Base-by-base conservation (phyloP, 2,888 invertebrate genomes). In the Drosophila limbata region DNA sequence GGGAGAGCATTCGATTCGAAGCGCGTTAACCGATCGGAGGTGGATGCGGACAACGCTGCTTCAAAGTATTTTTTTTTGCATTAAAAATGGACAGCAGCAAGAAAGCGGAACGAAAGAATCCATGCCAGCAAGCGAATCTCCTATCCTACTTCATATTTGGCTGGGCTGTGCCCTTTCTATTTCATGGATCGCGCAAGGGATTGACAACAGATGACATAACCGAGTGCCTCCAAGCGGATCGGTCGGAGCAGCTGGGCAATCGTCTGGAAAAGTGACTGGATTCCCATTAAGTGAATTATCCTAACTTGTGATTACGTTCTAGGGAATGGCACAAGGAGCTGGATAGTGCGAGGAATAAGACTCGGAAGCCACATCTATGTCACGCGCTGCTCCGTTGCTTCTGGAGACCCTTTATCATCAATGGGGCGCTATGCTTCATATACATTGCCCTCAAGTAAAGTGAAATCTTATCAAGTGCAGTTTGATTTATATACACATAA, bases 281-380 rank as follows among this genome's bases (percentile, higher is more conserved):
- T 2, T 5, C 4, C 35, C 10, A 0, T 25, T 35, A 21, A 33
- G 19, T 25, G 1, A 15, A 40, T 37, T 19, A 21, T 21, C 3
- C 6, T 44, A 44, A 21, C 1, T 11, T 31, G 1, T 9, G 5
- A 4, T 47, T 9, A 5, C 3, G 8, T 44, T 44, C 9, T 62
- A 96, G 96, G 84, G 94, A 95, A 93, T 96, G 96, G 96, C 92
- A 93, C 62, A 94, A 94, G 89, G 95, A 95, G 92, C 92, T 95
- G 74, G 93, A 94, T 69, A 91, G 93, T 73, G 94, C 94, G 2
- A 93, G 92, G 88, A 93, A 92, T 63, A 93, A 93, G 75, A 93
- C 94, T 25, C 93, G 94, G 75, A 94, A 94, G 75, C 95, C 96
- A 1, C 94, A 94, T 17, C 93, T 96, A 9, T 93, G 95, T 28